Percentiles rank a stretch among this genome's conserved stretches.
These are phyloP conservation scores for Darevskia nairensis DNA, from an alignment of 2,797 vertebrate genomes.

Conservation along the genomic window DNA sequence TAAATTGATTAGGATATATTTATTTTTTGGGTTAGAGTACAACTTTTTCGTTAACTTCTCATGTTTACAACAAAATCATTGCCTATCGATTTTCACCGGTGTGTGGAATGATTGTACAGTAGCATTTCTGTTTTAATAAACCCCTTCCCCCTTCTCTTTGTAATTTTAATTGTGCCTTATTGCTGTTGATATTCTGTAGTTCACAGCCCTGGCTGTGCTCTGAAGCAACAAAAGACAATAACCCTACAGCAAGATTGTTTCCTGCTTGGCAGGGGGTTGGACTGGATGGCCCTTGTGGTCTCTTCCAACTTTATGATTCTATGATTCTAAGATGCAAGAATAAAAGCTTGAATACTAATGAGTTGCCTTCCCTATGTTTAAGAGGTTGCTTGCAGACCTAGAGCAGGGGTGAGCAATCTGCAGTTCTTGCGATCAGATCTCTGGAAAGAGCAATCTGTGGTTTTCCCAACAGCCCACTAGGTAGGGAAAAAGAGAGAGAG, in stretches of 20 bases:
- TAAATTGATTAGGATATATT: not conserved
- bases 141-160: not conserved
- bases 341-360: not conserved
- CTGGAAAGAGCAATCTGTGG: no score
- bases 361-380: not conserved
- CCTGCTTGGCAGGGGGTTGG: no score
- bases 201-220: not conserved
- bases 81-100: not conserved
- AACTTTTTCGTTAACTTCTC: not conserved
- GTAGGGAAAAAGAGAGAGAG: no score
- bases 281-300: no score
- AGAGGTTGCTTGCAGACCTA: not conserved
- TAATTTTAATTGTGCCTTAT: not conserved
- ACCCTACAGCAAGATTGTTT: not conserved
- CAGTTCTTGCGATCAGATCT: no score
- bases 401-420: no score
- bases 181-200: not conserved
- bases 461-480: no score
- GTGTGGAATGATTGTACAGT: not conserved
- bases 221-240: not conserved
- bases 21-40: not conserved
- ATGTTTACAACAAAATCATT: conserved; percentile 24
- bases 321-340: not conserved
- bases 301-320: no score
- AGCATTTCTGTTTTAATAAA: conserved; percentile 5